Evolutionary conservation across 2,113 vertebrate species (phyloP).

Genomic region (Otus sunia): DNA sequence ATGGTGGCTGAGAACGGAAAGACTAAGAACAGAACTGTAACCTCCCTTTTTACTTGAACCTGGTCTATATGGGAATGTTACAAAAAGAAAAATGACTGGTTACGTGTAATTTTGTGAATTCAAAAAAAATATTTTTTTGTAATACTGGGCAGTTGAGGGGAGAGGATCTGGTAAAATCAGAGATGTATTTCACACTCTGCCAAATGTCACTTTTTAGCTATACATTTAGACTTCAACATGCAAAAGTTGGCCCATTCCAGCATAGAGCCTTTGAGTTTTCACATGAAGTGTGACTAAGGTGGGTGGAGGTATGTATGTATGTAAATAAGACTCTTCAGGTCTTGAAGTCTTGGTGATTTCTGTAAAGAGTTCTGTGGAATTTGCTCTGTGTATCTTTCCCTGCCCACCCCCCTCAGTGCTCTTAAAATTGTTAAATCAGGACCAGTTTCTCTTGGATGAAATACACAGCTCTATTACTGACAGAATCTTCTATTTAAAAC

Average conservation of each 20-base stretch:
- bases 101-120: neutral
- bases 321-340: neutral
- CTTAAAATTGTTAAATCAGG: neutral
- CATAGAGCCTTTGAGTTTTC: neutral
- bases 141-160: neutral
- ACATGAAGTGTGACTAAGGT: neutral
- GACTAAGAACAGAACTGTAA: neutral
- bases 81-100: neutral
- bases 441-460: neutral
- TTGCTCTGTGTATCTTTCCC: neutral
- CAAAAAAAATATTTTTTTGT: neutral
- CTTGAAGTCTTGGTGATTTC: neutral
- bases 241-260: neutral
- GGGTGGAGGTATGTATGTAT: neutral
- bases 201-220: neutral
- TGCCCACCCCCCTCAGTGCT: neutral
- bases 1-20: neutral
- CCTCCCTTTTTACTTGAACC: neutral
- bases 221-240: neutral
- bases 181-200: neutral
- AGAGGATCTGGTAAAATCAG: neutral
- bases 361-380: neutral
- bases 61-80: neutral
- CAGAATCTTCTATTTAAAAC: neutral
- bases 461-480: neutral